Conservation (phyloP, 2,888 invertebrate genomes). For the Campoplex capitator region DNA sequence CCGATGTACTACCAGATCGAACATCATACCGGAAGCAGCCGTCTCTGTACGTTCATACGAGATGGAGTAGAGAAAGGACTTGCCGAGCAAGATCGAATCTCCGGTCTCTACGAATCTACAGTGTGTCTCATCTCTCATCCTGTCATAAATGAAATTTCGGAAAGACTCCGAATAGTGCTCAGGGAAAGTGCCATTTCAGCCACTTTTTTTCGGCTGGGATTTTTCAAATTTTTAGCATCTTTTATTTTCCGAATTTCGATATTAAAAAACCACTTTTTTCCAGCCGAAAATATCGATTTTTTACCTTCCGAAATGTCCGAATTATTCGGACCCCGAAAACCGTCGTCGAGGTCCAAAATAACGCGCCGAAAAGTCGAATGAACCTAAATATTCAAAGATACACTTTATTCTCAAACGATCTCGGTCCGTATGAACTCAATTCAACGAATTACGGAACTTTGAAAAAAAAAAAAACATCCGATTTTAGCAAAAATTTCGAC, state of each 20-base stretch:
- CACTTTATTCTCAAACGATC: no score
- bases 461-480: no score
- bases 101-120: slow-evolving; percentile 23
- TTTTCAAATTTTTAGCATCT: no score
- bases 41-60: slow-evolving; percentile 24
- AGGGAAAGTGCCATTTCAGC: neutral
- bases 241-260: no score
- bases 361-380: neutral
- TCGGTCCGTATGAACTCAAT: neutral
- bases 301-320: neutral
- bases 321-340: no score
- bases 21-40: slow-evolving; percentile 51
- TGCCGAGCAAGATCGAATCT: slow-evolving; percentile 53
- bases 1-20: slow-evolving; percentile 21
- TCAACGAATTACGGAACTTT: neutral
- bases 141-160: neutral
- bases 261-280: no score
- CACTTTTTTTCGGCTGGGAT: neutral
- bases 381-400: neutral
- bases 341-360: no score
- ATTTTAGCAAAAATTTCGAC: no score
- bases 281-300: neutral
- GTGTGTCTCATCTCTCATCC: neutral
- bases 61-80: slow-evolving; percentile 16
- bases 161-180: neutral